phyloP scores from a whole-genome alignment of 2,888 invertebrate genomes.

The Corythucha ciliata region DNA sequence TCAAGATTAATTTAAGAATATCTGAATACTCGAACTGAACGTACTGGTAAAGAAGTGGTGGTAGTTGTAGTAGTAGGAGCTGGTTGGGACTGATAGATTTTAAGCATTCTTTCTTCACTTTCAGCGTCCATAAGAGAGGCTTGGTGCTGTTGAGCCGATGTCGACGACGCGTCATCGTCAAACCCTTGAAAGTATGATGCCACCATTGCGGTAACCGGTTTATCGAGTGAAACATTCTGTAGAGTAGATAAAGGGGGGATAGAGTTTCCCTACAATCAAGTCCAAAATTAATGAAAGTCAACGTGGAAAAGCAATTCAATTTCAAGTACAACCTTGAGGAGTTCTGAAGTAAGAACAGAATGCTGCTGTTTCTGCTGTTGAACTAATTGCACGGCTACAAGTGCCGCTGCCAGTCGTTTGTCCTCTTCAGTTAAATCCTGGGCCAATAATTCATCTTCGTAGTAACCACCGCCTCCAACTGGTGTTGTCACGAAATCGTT shows the following conservation, averaged over 20 bases:
- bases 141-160: conserved; percentile 28
- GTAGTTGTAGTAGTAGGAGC: conserved; percentile 17
- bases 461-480: conserved; percentile 31
- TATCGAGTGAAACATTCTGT: conserved; percentile 33
- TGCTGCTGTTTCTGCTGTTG: conserved; percentile 51
- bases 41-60: conserved; percentile 16
- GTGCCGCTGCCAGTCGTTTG: conserved; percentile 50
- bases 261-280: too few relatives aligned
- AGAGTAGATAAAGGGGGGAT: conserved; percentile 30
- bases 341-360: conserved; percentile 30
- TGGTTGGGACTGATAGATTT: conserved; percentile 30
- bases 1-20: neutral
- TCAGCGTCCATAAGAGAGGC: conserved; percentile 29
- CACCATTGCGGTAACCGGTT: conserved; percentile 37
- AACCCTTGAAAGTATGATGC: conserved; percentile 38
- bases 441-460: conserved; percentile 37
- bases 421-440: conserved; percentile 50
- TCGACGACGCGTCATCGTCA: conserved; percentile 29
- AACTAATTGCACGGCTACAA: conserved; percentile 53
- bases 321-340: too few relatives aligned
- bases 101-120: conserved; percentile 28
- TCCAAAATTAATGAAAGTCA: too few relatives aligned
- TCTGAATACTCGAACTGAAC: too few relatives aligned
- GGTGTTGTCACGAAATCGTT: conserved; percentile 38
- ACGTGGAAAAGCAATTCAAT: too few relatives aligned